Base-by-base conservation (phyloP, 2,113 vertebrate species). In the Ascaphus truei region DNA sequence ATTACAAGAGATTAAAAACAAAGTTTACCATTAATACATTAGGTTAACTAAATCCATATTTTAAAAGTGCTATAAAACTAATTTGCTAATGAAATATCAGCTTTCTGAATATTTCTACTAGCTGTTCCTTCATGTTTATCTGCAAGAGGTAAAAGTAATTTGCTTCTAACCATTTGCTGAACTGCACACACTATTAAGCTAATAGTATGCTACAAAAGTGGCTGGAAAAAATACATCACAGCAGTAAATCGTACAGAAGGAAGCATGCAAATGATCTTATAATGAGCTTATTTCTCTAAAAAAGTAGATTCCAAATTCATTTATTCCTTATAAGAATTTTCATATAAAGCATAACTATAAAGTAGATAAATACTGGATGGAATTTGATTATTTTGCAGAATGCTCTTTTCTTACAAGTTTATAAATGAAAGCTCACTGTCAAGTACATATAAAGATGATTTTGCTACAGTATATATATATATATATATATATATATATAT, bases 101-200 rank as follows among this genome's bases (percentile, higher is more conserved):
- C 66, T 60, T 61, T 48, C 11, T 23, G 22, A 56, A 47, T 71
- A 61, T 59, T 61, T 69, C 61, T 71, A 51, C 25, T 30, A 18
- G 45, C 45, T 61, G 56, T 52, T 61, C 33, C 41, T 50, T 71
- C 33, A 61, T 60, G 45, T 71, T 71, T 69, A 23, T 52, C 57
- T 51, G 22, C 29, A 37, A 52, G 51, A 69, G 31, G 66, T 69
- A 69, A 60, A 71, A 71, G 45, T 71, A 60, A 61, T 61, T 71
- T 71, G 11, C 57, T 31, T 41, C 33, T 25, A 61, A 52, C 33
- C 67, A 71, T 71, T 61, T 71, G 56, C 67, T 71, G 67, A 61
- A 61, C 50, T 50, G 67, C 47, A 71, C 57, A 71, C 67, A 31
- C 47, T 71, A 71, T 71, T 71, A 71, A 52, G 34, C 56, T 71